Evolutionary conservation across 2,113 vertebrate species (phyloP).

Genomic region (Lonchura striata): DNA sequence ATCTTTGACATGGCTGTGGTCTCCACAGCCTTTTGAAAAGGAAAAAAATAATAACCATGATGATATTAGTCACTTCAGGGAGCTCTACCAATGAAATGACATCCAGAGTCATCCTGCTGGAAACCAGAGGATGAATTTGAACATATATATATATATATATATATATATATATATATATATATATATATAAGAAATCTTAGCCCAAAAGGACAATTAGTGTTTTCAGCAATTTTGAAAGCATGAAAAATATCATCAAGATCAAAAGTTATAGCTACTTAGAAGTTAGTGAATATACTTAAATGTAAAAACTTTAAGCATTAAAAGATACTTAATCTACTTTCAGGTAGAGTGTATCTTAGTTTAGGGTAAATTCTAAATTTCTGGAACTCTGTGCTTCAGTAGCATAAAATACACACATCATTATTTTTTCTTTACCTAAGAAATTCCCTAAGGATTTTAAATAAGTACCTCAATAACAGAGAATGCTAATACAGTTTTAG

Average conservation of each 20-base stretch:
- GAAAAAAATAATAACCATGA: neutral
- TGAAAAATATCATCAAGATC: neutral
- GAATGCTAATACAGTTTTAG: neutral
- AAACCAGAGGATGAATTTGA: neutral
- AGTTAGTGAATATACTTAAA: neutral
- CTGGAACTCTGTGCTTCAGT: neutral
- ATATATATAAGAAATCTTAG: neutral
- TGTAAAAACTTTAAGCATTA: neutral
- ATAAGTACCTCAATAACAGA: neutral
- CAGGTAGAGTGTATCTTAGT: neutral
- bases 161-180: neutral
- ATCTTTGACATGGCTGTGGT: neutral
- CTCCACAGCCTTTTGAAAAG: neutral
- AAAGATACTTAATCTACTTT: neutral
- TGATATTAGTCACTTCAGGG: neutral
- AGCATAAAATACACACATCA: neutral
- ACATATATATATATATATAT: neutral
- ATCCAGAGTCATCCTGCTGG: neutral
- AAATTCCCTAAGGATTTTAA: neutral
- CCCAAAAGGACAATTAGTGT: neutral
- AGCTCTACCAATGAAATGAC: neutral
- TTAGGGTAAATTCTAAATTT: neutral
- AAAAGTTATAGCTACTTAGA: neutral
- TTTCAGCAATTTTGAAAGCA: neutral
- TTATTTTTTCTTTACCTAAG: neutral